phyloP scores from a whole-genome alignment of 2,888 invertebrate species.

The Temnothorax unifasciatus region DNA sequence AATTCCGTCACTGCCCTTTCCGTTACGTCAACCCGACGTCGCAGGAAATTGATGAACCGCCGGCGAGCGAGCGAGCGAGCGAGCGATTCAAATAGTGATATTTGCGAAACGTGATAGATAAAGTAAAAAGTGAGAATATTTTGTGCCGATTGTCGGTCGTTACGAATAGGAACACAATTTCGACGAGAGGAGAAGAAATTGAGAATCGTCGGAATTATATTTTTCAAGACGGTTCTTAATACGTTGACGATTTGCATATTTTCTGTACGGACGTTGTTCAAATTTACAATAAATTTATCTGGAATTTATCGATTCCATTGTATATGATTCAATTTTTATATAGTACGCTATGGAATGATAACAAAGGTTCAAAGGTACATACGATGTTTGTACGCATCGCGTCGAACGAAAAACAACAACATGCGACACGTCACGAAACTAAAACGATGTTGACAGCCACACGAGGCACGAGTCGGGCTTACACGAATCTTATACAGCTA shows the following conservation, averaged over 20 bases:
- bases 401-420: background rate
- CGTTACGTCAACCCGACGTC: conserved; percentile 41
- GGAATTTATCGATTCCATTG: background rate
- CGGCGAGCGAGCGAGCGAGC: background rate
- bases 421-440: background rate
- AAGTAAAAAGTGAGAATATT: background rate
- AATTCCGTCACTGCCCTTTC: conserved; percentile 31
- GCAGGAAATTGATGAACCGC: conserved; percentile 51
- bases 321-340: background rate
- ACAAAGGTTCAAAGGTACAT: background rate
- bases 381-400: background rate
- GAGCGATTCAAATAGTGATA: background rate
- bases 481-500: background rate
- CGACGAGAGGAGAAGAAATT: background rate
- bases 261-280: background rate
- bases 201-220: background rate
- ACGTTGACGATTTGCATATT: background rate
- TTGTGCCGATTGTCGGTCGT: background rate
- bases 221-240: too few species aligned
- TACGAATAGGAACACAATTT: background rate
- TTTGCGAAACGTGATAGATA: background rate
- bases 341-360: too few species aligned
- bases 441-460: background rate
- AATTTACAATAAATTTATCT: background rate
- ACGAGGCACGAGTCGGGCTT: background rate